A percentile compares a stretch with the other conserved stretches of the same genome.
phyloP scores from a whole-genome alignment of 2,113 vertebrate genomes.

The Saiga tatarica region DNA sequence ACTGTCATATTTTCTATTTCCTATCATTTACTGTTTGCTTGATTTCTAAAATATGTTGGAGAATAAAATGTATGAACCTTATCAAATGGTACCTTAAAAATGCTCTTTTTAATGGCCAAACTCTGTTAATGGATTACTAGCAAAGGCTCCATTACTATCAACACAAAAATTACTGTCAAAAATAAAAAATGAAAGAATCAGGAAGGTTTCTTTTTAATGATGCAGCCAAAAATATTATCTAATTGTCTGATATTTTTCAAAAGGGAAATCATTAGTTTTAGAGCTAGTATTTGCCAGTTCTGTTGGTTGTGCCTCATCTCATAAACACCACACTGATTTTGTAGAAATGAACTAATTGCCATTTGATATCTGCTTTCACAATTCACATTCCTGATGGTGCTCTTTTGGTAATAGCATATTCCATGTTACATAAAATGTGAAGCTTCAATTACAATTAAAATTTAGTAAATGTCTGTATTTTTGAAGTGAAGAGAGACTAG shows the following conservation, averaged over 20 bases:
- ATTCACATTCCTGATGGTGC: background rate
- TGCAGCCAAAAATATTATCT: background rate
- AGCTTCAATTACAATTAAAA: background rate
- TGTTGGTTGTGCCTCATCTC: background rate
- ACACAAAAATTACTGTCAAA: background rate
- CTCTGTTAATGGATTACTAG: background rate
- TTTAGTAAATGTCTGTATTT: background rate
- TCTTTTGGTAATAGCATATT: background rate
- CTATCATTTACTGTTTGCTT: background rate
- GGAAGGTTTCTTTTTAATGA: background rate
- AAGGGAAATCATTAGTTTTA: background rate
- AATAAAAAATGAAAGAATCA: background rate
- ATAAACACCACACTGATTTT: background rate
- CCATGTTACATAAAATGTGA: background rate
- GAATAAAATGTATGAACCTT: background rate
- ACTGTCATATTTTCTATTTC: background rate
- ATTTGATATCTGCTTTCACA: background rate
- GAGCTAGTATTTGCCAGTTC: background rate
- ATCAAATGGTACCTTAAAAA: background rate
- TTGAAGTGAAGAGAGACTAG: background rate
- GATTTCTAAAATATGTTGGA: background rate
- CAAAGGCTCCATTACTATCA: background rate
- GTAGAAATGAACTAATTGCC: background rate
- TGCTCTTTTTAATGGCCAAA: background rate
- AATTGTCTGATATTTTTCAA: background rate